These are phyloP conservation scores for Erebia epiphron DNA, from an alignment of 2,888 invertebrate species.

Conservation along the genomic window DNA sequence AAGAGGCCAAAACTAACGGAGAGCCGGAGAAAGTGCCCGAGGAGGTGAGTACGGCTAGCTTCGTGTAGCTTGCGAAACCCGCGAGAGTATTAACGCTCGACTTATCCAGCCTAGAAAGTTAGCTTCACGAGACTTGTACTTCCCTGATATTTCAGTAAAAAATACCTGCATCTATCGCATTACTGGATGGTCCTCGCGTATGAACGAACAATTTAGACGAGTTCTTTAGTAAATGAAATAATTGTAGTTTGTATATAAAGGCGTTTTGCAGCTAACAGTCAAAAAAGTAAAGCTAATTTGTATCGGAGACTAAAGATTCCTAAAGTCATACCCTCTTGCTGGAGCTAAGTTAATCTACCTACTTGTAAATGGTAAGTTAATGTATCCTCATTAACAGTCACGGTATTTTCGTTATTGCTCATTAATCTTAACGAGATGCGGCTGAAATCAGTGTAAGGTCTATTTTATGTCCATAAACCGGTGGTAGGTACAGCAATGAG, in stretches of 20 bases:
- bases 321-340: background rate
- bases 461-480: slow-evolving; percentile 27
- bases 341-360: background rate
- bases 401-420: background rate
- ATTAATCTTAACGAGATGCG: background rate
- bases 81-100: slow-evolving; percentile 8
- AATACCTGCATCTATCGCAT: background rate
- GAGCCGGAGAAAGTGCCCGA: slow-evolving; percentile 85
- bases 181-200: background rate
- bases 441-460: slow-evolving; percentile 31
- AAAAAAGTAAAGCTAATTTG: background rate
- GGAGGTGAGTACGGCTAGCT: slow-evolving; percentile 78
- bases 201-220: background rate
- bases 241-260: background rate
- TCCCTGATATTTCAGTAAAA: background rate
- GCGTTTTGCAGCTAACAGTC: background rate
- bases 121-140: slow-evolving; percentile 1
- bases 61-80: slow-evolving; percentile 16
- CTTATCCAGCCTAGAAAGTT: slow-evolving; percentile 21
- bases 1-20: slow-evolving; percentile 81
- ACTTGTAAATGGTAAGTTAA: background rate
- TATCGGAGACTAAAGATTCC: background rate
- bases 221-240: background rate
- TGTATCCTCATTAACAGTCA: background rate
- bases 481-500: slow-evolving; percentile 30